Conservation (phyloP, 2,888 invertebrate species). For the Xestia xanthographa region DNA sequence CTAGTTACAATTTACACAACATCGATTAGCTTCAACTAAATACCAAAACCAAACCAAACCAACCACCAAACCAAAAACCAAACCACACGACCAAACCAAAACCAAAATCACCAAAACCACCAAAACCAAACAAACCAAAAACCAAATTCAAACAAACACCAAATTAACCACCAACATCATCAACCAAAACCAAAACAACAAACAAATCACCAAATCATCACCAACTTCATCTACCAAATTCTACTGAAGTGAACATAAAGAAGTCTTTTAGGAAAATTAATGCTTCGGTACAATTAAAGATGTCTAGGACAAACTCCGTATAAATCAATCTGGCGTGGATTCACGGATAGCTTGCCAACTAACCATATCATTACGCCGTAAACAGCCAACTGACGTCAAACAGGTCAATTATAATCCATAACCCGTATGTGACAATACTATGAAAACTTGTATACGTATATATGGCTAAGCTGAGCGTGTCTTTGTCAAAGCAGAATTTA, state of each 20-base stretch:
- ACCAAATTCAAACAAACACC: too few relatives aligned
- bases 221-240: too few relatives aligned
- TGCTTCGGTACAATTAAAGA: not conserved
- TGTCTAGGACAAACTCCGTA: not conserved
- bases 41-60: too few relatives aligned
- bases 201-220: too few relatives aligned
- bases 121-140: too few relatives aligned
- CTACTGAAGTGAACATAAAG: not conserved
- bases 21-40: not conserved
- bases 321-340: conserved; percentile 19
- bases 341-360: conserved; percentile 17
- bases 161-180: too few relatives aligned
- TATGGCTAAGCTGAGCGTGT: too few relatives aligned
- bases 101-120: too few relatives aligned
- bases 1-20: not conserved
- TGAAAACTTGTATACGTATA: too few relatives aligned
- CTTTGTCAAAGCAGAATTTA: not conserved
- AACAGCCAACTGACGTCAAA: conserved; percentile 36
- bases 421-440: not conserved
- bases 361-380: conserved; percentile 18
- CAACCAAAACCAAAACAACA: too few relatives aligned
- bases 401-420: conserved; percentile 28
- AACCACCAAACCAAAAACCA: too few relatives aligned
- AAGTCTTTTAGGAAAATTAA: not conserved
- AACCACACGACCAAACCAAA: too few relatives aligned